phyloP scores from a whole-genome alignment of 2,797 vertebrate species.

The Bucorvus abyssinicus region DNA sequence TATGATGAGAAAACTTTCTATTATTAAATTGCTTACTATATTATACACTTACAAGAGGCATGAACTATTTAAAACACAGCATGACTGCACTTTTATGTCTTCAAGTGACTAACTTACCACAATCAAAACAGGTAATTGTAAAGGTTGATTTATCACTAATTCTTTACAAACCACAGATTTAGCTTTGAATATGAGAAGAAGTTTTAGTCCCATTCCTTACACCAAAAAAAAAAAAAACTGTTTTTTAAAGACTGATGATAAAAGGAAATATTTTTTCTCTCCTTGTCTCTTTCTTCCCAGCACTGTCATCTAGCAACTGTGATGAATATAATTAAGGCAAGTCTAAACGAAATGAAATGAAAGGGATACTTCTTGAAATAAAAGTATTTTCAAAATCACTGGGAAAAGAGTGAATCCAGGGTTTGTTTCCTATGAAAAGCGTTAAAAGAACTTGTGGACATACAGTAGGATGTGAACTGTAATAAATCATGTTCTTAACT shows the following conservation, averaged over 20 bases:
- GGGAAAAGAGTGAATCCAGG: not conserved
- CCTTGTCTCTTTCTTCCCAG: not conserved
- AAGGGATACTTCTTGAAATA: slow-evolving; percentile 23
- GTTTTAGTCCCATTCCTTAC: not conserved
- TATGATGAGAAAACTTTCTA: not conserved
- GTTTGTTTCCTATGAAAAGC: slow-evolving; percentile 39
- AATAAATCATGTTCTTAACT: slow-evolving; percentile 54
- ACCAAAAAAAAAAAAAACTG: not conserved
- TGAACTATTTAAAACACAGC: not conserved
- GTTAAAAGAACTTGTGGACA: slow-evolving; percentile 21
- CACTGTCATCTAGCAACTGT: not conserved
- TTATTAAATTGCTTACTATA: not conserved
- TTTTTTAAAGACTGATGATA: not conserved
- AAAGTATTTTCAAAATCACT: not conserved
- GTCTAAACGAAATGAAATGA: not conserved
- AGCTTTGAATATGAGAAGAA: not conserved
- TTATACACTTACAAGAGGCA: not conserved
- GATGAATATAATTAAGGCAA: not conserved
- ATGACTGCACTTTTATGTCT: not conserved
- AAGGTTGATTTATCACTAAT: not conserved
- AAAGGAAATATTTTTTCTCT: not conserved
- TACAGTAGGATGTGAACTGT: slow-evolving; percentile 18
- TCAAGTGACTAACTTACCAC: not conserved
- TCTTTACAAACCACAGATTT: slow-evolving; percentile 8
- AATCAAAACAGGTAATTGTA: not conserved